Conservation (phyloP, 1,140 invertebrate genomes). For the Cylas formicarius region DNA sequence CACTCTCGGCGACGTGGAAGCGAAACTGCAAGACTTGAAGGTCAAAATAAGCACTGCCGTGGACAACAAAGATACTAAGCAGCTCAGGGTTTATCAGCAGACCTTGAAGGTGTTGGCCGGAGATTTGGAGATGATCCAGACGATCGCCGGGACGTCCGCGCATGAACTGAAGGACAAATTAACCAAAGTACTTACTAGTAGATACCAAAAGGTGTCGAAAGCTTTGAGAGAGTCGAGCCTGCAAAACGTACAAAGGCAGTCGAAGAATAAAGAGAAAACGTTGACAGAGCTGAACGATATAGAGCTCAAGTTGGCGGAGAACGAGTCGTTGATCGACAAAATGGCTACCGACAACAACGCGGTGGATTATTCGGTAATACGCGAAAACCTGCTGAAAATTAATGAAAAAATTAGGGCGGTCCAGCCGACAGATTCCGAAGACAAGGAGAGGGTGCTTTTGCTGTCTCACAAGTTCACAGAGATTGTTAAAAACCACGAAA, state of each 20-base stretch:
- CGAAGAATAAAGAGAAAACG: slow-evolving; percentile 17
- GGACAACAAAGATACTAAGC: slow-evolving; percentile 17
- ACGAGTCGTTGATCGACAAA: slow-evolving; percentile 14
- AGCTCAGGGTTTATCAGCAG: slow-evolving; percentile 13
- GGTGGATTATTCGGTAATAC: slow-evolving; percentile 1
- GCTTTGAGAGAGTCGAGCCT: slow-evolving; percentile 15
- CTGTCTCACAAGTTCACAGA: slow-evolving; percentile 14
- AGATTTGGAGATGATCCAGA: slow-evolving; percentile 23
- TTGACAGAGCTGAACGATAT: slow-evolving; percentile 22
- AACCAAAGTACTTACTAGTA: slow-evolving; percentile 7
- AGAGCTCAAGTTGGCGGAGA: slow-evolving; percentile 16
- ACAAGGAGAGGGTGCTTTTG: slow-evolving; percentile 9
- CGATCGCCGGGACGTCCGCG: slow-evolving; percentile 14
- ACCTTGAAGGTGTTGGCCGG: slow-evolving; percentile 20
- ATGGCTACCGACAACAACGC: slow-evolving; percentile 8
- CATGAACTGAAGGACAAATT: slow-evolving; percentile 18
- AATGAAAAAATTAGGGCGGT: slow-evolving; percentile 15
- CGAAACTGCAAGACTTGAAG: slow-evolving; percentile 16
- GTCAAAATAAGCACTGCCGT: slow-evolving; percentile 16
- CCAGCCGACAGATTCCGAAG: slow-evolving; percentile 17
- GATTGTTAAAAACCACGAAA: slow-evolving; percentile 11
- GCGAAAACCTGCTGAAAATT: slow-evolving; percentile 14
- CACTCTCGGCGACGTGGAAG: slow-evolving; percentile 21
- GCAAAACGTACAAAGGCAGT: slow-evolving; percentile 9
- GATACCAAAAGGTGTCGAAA: slow-evolving; percentile 20